These are phyloP conservation scores for Ceyx erithaca DNA, from an alignment of 2,797 vertebrate species.

Conservation along the genomic window DNA sequence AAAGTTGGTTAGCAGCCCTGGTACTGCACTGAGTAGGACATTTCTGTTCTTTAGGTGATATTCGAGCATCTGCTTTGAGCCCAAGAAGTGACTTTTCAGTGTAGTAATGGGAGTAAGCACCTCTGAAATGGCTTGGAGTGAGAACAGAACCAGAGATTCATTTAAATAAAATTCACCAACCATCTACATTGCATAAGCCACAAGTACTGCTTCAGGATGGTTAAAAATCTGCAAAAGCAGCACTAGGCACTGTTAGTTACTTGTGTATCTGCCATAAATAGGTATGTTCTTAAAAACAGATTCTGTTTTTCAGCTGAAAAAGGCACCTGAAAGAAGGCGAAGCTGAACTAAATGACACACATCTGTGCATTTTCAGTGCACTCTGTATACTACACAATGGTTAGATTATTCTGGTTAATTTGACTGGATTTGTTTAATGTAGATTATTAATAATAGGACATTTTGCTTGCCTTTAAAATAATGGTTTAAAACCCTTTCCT, in stretches of 20 bases:
- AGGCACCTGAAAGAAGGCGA: background rate
- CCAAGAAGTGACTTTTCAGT: background rate
- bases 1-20: background rate
- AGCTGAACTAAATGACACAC: background rate
- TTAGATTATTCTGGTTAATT: background rate
- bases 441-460: background rate
- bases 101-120: background rate
- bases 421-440: background rate
- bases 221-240: background rate
- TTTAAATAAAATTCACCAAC: background rate
- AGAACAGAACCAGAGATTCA: background rate
- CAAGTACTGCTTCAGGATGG: background rate
- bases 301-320: background rate
- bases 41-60: background rate
- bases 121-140: background rate
- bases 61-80: background rate
- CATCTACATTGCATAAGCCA: background rate
- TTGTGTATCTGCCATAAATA: background rate
- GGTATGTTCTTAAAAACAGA: background rate
- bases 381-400: background rate
- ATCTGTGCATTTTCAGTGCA: background rate
- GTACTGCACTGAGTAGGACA: background rate
- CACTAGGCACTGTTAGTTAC: background rate
- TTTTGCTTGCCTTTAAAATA: background rate
- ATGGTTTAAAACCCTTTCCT: background rate